These are phyloP conservation scores for Neoascia interrupta DNA, from an alignment of 2,888 invertebrate species.

Conservation along the genomic window DNA sequence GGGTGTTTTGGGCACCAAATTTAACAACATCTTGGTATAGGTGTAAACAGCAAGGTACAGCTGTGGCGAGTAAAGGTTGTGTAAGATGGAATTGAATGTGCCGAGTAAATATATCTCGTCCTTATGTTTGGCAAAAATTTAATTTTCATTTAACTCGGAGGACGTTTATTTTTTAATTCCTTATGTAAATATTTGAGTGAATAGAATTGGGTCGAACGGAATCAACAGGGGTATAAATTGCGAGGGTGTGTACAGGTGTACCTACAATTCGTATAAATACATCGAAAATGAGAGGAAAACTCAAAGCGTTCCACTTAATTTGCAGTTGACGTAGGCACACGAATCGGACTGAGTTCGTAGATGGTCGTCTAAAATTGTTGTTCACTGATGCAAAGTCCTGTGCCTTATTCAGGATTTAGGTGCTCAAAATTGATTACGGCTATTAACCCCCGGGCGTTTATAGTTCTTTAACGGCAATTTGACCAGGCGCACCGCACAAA, in stretches of 20 bases:
- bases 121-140: background rate
- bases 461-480: slow-evolving; percentile 16
- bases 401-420: slow-evolving; percentile 14
- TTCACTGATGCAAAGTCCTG: slow-evolving; percentile 5
- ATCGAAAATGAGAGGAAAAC: background rate
- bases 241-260: background rate
- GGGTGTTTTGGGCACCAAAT: no score
- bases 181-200: slow-evolving; percentile 24
- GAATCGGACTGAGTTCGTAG: no score
- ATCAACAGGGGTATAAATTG: slow-evolving; percentile 13
- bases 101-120: background rate
- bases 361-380: background rate
- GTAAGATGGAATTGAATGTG: background rate
- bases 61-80: background rate
- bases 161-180: slow-evolving; percentile 8
- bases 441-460: slow-evolving; percentile 47
- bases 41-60: background rate
- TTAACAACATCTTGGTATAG: no score
- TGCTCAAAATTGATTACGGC: slow-evolving; percentile 55
- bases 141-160: background rate
- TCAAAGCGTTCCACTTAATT: background rate
- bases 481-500: slow-evolving; percentile 20
- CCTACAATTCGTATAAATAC: background rate
- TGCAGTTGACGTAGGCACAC: background rate
- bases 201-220: slow-evolving; percentile 15